phyloP scores from a whole-genome alignment of 1,140 invertebrate genomes.

The Campodea augens region DNA sequence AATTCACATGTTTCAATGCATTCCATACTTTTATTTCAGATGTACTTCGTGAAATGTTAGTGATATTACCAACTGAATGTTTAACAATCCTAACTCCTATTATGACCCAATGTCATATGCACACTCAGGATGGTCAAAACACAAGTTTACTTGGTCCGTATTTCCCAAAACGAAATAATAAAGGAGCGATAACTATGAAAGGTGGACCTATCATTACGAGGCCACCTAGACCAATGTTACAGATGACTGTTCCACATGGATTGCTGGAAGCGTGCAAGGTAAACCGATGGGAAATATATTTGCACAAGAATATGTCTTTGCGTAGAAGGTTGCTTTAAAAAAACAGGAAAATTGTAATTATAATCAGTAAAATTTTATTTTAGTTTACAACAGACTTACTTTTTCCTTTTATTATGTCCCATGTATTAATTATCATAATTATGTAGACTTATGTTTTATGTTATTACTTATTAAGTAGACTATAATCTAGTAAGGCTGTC shows the following conservation, averaged over 20 bases:
- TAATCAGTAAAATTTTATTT: background rate
- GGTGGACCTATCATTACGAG: slow-evolving; percentile 30
- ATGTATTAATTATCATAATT: too few species aligned
- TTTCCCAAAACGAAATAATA: slow-evolving; percentile 41
- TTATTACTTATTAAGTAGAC: too few species aligned
- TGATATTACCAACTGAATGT: slow-evolving; percentile 60
- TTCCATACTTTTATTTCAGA: slow-evolving; percentile 33
- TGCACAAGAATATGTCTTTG: too few species aligned
- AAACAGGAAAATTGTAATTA: background rate
- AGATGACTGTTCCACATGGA: slow-evolving; percentile 64
- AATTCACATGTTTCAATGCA: slow-evolving; percentile 9
- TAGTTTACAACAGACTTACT: slow-evolving; percentile 1
- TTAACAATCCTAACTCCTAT: slow-evolving; percentile 63
- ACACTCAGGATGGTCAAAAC: slow-evolving; percentile 55
- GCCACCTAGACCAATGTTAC: slow-evolving; percentile 57
- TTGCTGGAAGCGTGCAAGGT: slow-evolving; percentile 48
- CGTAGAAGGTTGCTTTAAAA: too few species aligned
- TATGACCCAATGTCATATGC: slow-evolving; percentile 60
- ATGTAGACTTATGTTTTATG: too few species aligned
- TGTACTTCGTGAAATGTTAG: slow-evolving; percentile 62
- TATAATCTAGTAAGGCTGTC: too few species aligned
- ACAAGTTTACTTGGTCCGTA: slow-evolving; percentile 46
- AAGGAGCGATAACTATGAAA: slow-evolving; percentile 21
- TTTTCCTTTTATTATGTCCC: too few species aligned
- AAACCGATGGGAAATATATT: too few species aligned